Evolutionary conservation across 2,888 invertebrate species (phyloP).

Genomic region (Digitonthophagus gazella): DNA sequence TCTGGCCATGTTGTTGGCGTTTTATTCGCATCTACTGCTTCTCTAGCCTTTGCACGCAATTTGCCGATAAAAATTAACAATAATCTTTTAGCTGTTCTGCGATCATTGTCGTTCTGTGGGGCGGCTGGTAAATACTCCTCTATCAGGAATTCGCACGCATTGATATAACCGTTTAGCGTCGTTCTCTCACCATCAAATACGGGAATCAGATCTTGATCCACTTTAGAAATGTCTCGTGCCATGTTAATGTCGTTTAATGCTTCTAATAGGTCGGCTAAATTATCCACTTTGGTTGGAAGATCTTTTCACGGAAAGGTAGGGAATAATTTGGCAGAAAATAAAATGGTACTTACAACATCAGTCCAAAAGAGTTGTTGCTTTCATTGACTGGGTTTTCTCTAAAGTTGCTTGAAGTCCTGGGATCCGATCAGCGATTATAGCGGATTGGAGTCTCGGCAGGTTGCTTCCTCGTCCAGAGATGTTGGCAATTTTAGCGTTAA

Average conservation of each 20-base stretch:
- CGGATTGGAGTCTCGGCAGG: too few species aligned
- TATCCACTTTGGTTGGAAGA: too few species aligned
- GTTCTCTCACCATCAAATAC: constrained; percentile 8
- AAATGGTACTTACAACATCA: too few species aligned
- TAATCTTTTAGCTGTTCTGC: background rate
- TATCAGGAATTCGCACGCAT: constrained; percentile 6
- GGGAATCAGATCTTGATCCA: constrained; percentile 9
- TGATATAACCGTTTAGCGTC: constrained; percentile 1
- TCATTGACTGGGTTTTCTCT: too few species aligned
- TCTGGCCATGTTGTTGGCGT: constrained; percentile 4
- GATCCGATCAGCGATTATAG: too few species aligned
- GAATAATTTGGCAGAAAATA: too few species aligned
- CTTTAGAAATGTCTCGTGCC: constrained; percentile 2
- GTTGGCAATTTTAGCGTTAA: too few species aligned
- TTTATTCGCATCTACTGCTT: constrained; percentile 9
- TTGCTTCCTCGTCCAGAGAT: too few species aligned
- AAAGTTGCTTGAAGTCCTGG: too few species aligned
- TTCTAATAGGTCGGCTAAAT: too few species aligned
- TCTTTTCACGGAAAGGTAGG: too few species aligned
- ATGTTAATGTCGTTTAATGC: background rate
- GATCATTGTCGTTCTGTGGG: background rate
- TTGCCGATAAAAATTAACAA: constrained; percentile 12
- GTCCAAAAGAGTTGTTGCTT: too few species aligned
- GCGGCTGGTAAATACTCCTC: constrained; percentile 10
- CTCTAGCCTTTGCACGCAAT: background rate